These are phyloP conservation scores for Dasysyrphus albostriatus DNA, from an alignment of 2,888 invertebrate species.

Conservation along the genomic window DNA sequence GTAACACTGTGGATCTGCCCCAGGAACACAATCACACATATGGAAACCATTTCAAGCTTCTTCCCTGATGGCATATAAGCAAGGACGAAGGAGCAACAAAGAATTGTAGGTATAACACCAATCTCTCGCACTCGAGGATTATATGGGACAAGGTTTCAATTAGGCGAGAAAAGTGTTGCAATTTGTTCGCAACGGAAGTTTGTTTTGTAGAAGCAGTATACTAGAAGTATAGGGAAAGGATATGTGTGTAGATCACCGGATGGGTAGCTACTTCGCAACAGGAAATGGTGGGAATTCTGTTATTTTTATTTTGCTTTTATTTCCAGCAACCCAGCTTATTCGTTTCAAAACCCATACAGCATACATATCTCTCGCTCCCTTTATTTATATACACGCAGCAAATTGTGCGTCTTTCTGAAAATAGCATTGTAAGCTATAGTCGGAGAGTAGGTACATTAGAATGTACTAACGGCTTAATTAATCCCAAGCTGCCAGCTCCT, in stretches of 20 bases:
- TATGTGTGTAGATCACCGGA: constrained; percentile 35
- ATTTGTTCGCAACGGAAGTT: constrained; percentile 70
- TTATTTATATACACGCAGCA: constrained; percentile 11
- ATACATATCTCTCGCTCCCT: neutral
- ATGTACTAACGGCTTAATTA: constrained; percentile 70
- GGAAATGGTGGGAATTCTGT: constrained; percentile 34
- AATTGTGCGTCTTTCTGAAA: constrained; percentile 66
- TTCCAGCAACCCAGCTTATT: neutral
- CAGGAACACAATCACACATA: constrained; percentile 25
- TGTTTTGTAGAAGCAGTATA: constrained; percentile 11
- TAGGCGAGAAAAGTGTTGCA: constrained; percentile 71
- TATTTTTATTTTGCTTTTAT: constrained; percentile 44
- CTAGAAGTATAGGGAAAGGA: constrained; percentile 1
- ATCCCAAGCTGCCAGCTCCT: constrained; percentile 55
- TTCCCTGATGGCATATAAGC: neutral
- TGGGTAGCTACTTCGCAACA: constrained; percentile 26
- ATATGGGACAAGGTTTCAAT: constrained; percentile 75
- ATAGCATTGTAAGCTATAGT: constrained; percentile 38
- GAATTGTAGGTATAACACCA: constrained; percentile 43
- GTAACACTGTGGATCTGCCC: constrained; percentile 33
- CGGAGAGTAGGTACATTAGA: constrained; percentile 58
- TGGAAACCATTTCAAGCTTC: constrained; percentile 30
- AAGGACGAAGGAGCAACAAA: constrained; percentile 44
- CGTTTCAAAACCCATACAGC: constrained; percentile 1
- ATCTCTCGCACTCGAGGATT: constrained; percentile 63